phyloP scores from a whole-genome alignment of 2,888 invertebrate species.

The Calameuta pallipes region DNA sequence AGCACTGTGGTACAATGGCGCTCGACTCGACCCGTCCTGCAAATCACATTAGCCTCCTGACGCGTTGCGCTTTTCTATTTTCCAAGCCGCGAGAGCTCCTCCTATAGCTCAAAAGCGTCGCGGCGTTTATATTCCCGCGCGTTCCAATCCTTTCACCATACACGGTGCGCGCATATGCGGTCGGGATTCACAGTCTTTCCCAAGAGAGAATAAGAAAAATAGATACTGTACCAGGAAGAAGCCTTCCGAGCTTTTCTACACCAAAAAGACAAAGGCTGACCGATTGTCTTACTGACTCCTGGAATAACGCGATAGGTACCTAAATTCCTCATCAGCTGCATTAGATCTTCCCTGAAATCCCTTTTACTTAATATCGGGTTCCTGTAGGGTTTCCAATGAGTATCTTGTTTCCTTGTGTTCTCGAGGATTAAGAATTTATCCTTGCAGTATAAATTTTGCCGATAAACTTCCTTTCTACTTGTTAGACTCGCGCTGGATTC shows the following conservation, averaged over 20 bases:
- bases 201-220: background rate
- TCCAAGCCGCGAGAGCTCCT: slow-evolving; percentile 32
- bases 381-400: background rate
- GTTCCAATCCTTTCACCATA: background rate
- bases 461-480: background rate
- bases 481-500: background rate
- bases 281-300: background rate
- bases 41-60: slow-evolving; percentile 50
- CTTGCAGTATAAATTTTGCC: background rate
- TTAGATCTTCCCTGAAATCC: background rate
- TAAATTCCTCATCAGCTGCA: background rate
- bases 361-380: background rate
- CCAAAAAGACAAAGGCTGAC: background rate
- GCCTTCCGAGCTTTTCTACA: background rate
- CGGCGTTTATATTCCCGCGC: background rate
- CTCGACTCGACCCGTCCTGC: slow-evolving; percentile 26
- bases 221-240: background rate
- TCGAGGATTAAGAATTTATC: background rate
- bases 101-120: background rate
- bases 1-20: slow-evolving; percentile 6
- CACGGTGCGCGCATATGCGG: background rate
- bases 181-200: background rate
- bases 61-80: slow-evolving; percentile 50
- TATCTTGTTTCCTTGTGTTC: background rate
- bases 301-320: background rate